phyloP scores from a whole-genome alignment of 2,113 vertebrate genomes.

The Amia ocellicauda region DNA sequence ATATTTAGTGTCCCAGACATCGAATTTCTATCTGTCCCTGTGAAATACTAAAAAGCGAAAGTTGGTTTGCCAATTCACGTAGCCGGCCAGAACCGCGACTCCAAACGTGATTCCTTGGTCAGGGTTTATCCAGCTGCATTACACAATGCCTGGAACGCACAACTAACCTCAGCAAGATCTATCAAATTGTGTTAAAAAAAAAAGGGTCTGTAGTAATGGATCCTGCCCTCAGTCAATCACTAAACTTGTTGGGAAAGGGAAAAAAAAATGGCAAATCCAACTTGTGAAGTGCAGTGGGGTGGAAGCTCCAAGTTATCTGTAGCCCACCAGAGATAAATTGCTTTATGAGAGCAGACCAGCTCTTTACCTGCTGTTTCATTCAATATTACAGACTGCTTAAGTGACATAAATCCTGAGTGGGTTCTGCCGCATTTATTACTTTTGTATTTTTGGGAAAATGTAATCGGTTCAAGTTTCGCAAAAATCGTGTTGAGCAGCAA shows the following conservation, averaged over 20 bases:
- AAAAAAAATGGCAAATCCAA: constrained; percentile 5
- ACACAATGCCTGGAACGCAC: not conserved
- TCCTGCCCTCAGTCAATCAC: not conserved
- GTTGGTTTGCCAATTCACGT: not conserved
- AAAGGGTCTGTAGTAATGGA: constrained; percentile 1
- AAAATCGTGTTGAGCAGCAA: constrained; percentile 1
- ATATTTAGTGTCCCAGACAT: not conserved
- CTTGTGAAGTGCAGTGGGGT: not conserved
- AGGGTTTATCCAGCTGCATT: constrained; percentile 5
- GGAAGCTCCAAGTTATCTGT: not conserved
- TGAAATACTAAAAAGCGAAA: too few species aligned
- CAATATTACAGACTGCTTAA: not conserved
- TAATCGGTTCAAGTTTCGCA: not conserved
- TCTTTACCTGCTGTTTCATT: not conserved
- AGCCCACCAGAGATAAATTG: constrained; percentile 6
- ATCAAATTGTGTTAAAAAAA: constrained; percentile 11
- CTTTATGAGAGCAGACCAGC: not conserved
- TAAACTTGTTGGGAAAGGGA: constrained; percentile 12
- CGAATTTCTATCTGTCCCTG: not conserved
- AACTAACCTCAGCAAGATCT: not conserved
- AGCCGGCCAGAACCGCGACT: not conserved
- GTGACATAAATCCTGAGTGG: constrained; percentile 20
- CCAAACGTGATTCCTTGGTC: not conserved
- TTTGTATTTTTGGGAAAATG: not conserved
- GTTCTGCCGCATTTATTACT: constrained; percentile 16